A percentile compares a stretch with the other conserved stretches of the same genome.
Conservation (phyloP, 2,888 invertebrate genomes). For the Drosophila anomelani region DNA sequence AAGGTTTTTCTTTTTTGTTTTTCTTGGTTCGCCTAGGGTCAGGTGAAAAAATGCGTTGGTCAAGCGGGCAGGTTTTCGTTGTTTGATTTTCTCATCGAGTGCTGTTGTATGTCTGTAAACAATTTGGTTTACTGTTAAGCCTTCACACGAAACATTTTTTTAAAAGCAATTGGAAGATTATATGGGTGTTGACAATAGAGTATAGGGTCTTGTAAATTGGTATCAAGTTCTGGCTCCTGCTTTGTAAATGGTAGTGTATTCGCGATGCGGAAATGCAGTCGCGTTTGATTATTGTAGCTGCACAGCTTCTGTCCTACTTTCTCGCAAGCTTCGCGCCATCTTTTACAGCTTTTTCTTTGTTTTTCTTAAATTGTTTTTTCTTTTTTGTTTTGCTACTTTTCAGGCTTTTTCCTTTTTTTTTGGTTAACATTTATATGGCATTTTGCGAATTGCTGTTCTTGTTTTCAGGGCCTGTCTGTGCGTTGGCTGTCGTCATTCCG, state of each 20-base stretch:
- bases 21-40: conserved; percentile 39
- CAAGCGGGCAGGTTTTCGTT: conserved; percentile 45
- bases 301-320: conserved; percentile 39
- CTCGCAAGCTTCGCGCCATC: conserved; percentile 32
- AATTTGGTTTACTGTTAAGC: conserved; percentile 39
- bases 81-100: conserved; percentile 29
- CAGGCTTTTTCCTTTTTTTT: conserved; percentile 38
- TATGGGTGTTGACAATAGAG: conserved; percentile 18
- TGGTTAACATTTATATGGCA: conserved; percentile 57
- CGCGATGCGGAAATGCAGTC: conserved; percentile 65
- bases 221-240: conserved; percentile 60
- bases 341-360: conserved; percentile 27
- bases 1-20: conserved; percentile 16
- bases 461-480: conserved; percentile 29
- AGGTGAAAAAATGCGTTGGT: conserved; percentile 45
- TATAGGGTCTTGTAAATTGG: conserved; percentile 62
- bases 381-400: conserved; percentile 28
- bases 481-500: background rate
- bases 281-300: conserved; percentile 56
- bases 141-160: conserved; percentile 33
- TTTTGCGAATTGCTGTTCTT: conserved; percentile 59
- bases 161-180: conserved; percentile 37
- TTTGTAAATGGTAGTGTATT: conserved; percentile 74
- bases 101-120: conserved; percentile 46
- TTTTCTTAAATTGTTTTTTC: conserved; percentile 17